Base-by-base conservation (phyloP, 1,140 invertebrate species). In the Zelostemma sp. region DNA sequence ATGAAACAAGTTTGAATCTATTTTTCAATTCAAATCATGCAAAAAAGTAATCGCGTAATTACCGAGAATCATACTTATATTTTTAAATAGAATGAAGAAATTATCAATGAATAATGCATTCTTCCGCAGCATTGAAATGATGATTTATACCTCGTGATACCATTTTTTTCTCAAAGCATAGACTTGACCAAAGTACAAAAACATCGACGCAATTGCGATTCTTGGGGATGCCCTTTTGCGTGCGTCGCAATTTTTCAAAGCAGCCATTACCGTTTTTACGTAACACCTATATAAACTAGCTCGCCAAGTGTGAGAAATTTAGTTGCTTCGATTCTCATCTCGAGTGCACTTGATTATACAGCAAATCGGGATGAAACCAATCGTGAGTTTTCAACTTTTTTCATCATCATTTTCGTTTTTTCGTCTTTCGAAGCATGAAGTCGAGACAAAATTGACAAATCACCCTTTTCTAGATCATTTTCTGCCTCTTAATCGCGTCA, bases 401-500 rank as follows among this genome's bases (percentile, higher is more conserved):
- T 40, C 14, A 12, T 40, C 25, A 8, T 28, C 8, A 4, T 28
- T 28, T 28, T 28, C 8, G 8, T 28, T 3, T 4, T 28, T 28
- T 28, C 25, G 25, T 28, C 25, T 4, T 28, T 8, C 3, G 3
- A 28, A 28, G 8, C 8, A 28, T 28, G 25, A n/a, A n/a, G n/a
- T n/a, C n/a, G n/a, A n/a, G n/a, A n/a, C n/a, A n/a, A n/a, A n/a
- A n/a, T n/a, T n/a, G n/a, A n/a, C n/a, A n/a, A n/a, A n/a, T n/a
- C n/a, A n/a, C n/a, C 63, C 12, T 41, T 21, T 56, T 73, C 1
- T 58, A 84, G 81, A 67, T 80, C 35, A 45, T 80, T 62, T 28
- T 83, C 1, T 76, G 65, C 11, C 59, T 75, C 41, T 49, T 80
- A 0, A 40, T 81, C 21, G 67, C 74, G 8, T 67, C 73, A 5